Base-by-base conservation (phyloP, 92 coral and sea anemone species). In the Palythoa caribaeorum region DNA sequence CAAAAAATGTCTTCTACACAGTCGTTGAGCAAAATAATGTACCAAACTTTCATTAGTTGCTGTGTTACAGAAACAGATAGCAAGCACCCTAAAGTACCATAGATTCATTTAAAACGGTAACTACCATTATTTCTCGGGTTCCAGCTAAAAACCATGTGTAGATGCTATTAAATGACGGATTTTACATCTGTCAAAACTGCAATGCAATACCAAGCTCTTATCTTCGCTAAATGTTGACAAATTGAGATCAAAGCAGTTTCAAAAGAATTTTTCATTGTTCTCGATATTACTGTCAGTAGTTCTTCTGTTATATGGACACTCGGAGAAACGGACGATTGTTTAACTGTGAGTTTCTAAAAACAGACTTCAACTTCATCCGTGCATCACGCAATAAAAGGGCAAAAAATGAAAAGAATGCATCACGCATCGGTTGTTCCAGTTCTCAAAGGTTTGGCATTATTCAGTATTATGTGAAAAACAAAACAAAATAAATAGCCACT, bases 181-280 rank as follows among this genome's bases (percentile, higher is more conserved):
- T 38, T 44, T 36, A 66, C 76, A 81, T 81, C 86, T 81, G 86
- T 81, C 86, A n/a, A 66, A 81, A 14, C 84, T 59, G 55, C 60
- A 50, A 66, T 62, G 12, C 76, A 47, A 81, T 57, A 78, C 35
- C 39, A 20, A 38, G 63, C 12, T 35, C 36, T 81, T 65, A 65
- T 65, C 63, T 81, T 11, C 44, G 60, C n/a, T 20, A 2, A 68
- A 50, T 81, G 86, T 81, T 66, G 86, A 81, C 62, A 66, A 81
- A 47, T 35, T 66, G 20, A 69, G 66, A 48, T 81, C 63, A 81
- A 81, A 40, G 73, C 21, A 81, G 37, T 17, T 47, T 62, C 10
- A 44, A n/a, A 62, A 52, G 59, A 19, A 80, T 80, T 57, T 80
- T n/a, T 52, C 16, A 38, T 48, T 39, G 39, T 62, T 80, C 44